phyloP scores from a whole-genome alignment of 2,888 invertebrate species.

The Cantharis rufa region DNA sequence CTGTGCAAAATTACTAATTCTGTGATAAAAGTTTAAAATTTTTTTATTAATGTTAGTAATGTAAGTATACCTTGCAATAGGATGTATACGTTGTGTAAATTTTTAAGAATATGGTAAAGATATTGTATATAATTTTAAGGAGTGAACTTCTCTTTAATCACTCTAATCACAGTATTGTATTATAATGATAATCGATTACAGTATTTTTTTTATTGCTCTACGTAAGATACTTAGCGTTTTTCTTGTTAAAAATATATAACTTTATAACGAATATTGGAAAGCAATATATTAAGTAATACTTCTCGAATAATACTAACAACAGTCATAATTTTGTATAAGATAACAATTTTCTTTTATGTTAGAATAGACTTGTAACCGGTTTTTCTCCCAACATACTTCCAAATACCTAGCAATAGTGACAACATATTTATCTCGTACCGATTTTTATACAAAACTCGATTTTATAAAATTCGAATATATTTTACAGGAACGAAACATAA shows the following conservation, averaged over 20 bases:
- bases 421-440: not conserved
- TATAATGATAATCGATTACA: not conserved
- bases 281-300: not conserved
- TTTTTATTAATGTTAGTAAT: not conserved
- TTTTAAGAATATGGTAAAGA: not conserved
- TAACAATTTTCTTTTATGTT: not conserved
- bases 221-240: not conserved
- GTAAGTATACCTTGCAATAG: not conserved
- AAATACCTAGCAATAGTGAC: not conserved
- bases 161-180: not conserved
- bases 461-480: not conserved
- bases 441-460: not conserved
- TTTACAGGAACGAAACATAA: not conserved
- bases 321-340: not conserved
- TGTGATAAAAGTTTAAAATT: constrained; percentile 17
- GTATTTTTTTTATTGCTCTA: not conserved
- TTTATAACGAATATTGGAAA: not conserved
- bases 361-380: not conserved
- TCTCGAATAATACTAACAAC: not conserved
- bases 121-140: not conserved
- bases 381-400: not conserved
- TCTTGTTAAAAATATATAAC: not conserved
- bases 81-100: constrained; percentile 2
- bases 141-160: not conserved
- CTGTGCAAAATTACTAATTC: constrained; percentile 23